These are phyloP conservation scores for Lasiommata megera DNA, from an alignment of 2,888 invertebrate genomes.

Conservation along the genomic window DNA sequence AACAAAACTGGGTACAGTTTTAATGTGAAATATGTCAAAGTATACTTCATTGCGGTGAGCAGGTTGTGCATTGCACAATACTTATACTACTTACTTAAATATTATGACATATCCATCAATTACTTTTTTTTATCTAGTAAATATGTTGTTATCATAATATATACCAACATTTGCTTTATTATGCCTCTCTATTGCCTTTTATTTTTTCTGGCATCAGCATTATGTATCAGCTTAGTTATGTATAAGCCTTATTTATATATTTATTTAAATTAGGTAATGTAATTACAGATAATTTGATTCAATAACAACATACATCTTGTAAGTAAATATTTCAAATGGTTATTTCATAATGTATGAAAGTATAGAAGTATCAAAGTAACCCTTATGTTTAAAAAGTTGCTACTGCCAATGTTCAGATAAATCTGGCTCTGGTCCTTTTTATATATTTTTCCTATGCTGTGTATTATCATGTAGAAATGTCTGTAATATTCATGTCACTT, in stretches of 20 bases:
- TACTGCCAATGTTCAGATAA: no score
- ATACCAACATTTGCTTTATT: neutral
- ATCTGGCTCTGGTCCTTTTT: no score
- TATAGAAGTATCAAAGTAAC: no score
- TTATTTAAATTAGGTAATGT: neutral
- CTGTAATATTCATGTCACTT: no score
- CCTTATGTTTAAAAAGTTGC: no score
- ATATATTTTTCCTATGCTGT: no score
- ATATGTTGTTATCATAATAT: constrained; percentile 7
- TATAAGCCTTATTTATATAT: neutral
- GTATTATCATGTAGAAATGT: no score
- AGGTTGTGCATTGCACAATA: constrained; percentile 63
- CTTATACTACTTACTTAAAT: constrained; percentile 66
- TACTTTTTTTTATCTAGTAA: neutral
- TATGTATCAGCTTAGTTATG: neutral
- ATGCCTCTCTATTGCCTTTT: constrained; percentile 21
- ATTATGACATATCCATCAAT: constrained; percentile 27
- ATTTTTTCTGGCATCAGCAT: constrained; percentile 1
- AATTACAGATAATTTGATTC: neutral
- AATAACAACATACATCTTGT: neutral
- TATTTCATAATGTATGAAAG: no score
- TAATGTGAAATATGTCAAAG: constrained; percentile 39
- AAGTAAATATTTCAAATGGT: neutral
- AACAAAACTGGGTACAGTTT: constrained; percentile 77
- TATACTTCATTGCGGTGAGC: constrained; percentile 52